Evolutionary conservation across 2,797 vertebrate genomes (phyloP).

Genomic region (Gymnoscopelus braueri): DNA sequence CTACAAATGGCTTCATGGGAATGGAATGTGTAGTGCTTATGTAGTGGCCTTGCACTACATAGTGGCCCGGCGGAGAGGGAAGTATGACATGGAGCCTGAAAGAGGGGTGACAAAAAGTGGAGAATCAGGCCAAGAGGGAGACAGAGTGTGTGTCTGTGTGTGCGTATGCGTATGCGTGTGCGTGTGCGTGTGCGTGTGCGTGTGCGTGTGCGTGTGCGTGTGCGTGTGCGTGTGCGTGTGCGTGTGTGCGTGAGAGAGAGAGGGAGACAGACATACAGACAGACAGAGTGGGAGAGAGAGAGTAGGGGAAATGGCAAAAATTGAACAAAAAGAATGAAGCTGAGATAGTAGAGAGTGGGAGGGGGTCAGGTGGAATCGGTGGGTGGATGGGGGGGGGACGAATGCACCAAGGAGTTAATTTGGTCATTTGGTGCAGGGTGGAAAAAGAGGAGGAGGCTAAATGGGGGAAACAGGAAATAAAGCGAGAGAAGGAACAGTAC

Average conservation of each 20-base stretch:
- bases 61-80: constrained; percentile 46
- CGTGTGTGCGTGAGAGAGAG: no score
- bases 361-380: not conserved
- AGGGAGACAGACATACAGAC: no score
- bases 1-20: constrained; percentile 84
- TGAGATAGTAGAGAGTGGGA: not conserved
- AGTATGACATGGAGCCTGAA: constrained; percentile 30
- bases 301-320: not conserved
- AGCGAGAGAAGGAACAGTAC: not conserved
- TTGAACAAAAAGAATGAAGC: constrained; percentile 11
- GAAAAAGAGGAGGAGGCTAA: constrained; percentile 16
- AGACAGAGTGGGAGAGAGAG: no score
- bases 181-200: not conserved
- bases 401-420: not conserved
- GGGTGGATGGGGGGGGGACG: not conserved
- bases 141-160: not conserved
- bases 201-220: not conserved
- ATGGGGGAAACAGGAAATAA: not conserved
- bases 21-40: constrained; percentile 88
- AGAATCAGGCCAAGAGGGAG: no score
- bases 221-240: no score
- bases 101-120: constrained; percentile 28
- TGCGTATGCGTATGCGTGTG: not conserved
- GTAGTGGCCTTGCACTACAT: constrained; percentile 76
- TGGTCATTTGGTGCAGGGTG: not conserved